Evolutionary conservation across 2,113 vertebrate genomes (phyloP).

Genomic region (Struthio camelus): DNA sequence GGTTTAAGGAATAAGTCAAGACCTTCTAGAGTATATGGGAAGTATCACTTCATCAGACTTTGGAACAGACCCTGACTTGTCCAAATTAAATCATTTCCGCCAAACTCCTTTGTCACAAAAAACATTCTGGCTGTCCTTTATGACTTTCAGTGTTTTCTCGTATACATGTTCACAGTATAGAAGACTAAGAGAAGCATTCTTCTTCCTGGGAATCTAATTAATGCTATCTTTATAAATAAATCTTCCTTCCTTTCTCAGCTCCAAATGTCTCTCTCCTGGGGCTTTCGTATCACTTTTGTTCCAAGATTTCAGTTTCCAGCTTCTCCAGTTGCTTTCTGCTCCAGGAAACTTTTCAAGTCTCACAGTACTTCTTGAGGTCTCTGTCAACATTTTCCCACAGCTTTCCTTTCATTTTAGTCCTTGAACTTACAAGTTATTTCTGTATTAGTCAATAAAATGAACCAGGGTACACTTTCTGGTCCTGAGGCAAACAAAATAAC

Average conservation of each 20-base stretch:
- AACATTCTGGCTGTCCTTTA: not conserved
- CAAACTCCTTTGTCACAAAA: not conserved
- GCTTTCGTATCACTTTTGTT: not conserved
- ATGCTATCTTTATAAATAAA: conserved; percentile 16
- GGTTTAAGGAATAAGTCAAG: not conserved
- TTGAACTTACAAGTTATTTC: not conserved
- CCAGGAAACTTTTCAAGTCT: not conserved
- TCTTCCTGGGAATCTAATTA: conserved; percentile 10
- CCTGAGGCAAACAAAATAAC: not conserved
- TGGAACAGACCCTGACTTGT: not conserved
- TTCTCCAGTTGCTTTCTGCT: not conserved
- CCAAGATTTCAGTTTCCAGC: not conserved
- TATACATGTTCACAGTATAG: not conserved
- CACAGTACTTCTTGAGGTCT: not conserved
- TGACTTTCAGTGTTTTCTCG: not conserved
- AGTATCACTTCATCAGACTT: not conserved
- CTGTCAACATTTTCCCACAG: not conserved
- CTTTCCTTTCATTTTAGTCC: not conserved
- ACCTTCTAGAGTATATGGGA: not conserved
- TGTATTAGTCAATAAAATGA: not conserved
- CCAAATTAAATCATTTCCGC: not conserved
- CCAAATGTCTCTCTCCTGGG: not conserved
- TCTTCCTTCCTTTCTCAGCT: conserved; percentile 17
- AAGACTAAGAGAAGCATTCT: not conserved
- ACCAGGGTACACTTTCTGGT: not conserved